A percentile compares a stretch with the other conserved stretches of the same genome.
Evolutionary conservation across 30 jellyfish, hydroid and myxozoan genomes (phyloP).

Genomic region (Turritopsis rubra): DNA sequence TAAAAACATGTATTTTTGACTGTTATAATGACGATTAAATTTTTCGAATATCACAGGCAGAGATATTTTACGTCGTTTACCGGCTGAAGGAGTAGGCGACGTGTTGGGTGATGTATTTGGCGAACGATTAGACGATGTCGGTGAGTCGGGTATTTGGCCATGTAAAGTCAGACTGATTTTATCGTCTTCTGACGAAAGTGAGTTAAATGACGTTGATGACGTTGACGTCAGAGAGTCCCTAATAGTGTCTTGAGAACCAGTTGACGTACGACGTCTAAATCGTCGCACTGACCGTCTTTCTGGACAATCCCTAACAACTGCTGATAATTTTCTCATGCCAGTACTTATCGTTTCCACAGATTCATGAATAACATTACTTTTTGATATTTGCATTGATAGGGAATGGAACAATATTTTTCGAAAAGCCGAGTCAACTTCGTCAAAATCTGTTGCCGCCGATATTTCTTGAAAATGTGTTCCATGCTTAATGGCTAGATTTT

Average conservation of each 20-base stretch:
- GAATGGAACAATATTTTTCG: constrained; percentile 55
- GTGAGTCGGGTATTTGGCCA: neutral
- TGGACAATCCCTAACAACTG: constrained; percentile 13
- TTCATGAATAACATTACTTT: constrained; percentile 18
- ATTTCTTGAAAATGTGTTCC: constrained; percentile 74
- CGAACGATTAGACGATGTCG: neutral
- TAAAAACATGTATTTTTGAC: neutral
- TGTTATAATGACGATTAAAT: constrained; percentile 9
- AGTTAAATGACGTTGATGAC: constrained; percentile 5
- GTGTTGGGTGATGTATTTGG: constrained; percentile 7
- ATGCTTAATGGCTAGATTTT: constrained; percentile 60
- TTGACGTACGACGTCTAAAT: constrained; percentile 25
- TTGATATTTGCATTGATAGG: constrained; percentile 40
- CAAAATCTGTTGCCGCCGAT: constrained; percentile 86
- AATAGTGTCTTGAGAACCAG: constrained; percentile 32
- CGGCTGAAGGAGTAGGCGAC: constrained; percentile 25
- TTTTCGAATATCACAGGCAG: constrained; percentile 29
- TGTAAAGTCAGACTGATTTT: neutral
- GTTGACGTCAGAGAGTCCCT: constrained; percentile 24
- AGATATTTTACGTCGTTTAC: constrained; percentile 32
- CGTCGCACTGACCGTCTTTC: neutral
- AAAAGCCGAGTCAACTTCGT: constrained; percentile 56
- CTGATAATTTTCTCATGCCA: constrained; percentile 2
- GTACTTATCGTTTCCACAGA: neutral
- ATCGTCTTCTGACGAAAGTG: constrained; percentile 28